phyloP scores from a whole-genome alignment of 2,113 vertebrate genomes.

The Chelonoidis abingdonii region DNA sequence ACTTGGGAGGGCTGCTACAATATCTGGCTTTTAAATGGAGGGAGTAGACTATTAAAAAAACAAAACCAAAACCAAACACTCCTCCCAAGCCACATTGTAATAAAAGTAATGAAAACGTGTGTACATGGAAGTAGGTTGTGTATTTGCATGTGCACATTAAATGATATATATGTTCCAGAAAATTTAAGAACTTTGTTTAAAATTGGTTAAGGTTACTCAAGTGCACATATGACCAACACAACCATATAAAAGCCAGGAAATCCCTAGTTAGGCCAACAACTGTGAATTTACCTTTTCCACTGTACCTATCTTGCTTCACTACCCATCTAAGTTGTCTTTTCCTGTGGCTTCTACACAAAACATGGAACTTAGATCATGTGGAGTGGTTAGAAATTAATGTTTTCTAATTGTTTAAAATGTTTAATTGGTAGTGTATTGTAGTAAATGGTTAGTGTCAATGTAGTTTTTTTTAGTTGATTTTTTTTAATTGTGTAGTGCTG shows the following conservation, averaged over 20 bases:
- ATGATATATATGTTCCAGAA: not conserved
- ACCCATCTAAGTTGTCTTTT: not conserved
- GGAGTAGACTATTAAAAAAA: not conserved
- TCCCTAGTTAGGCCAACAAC: not conserved
- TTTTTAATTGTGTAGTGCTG: not conserved
- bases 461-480: not conserved
- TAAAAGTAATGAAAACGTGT: not conserved
- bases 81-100: not conserved
- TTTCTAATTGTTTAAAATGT: accelerated
- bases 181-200: not conserved
- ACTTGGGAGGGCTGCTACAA: not conserved
- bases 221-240: not conserved
- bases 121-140: not conserved
- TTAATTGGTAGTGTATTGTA: not conserved
- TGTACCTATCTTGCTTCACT: accelerated
- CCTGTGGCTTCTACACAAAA: accelerated
- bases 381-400: not conserved
- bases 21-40: not conserved
- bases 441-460: not conserved
- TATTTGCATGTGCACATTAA: not conserved
- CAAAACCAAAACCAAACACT: not conserved
- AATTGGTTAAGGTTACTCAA: not conserved
- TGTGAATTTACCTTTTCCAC: accelerated
- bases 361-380: accelerated
- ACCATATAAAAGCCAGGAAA: not conserved